Base-by-base conservation (phyloP, 2,797 vertebrate genomes). In the Gallirallus australis region DNA sequence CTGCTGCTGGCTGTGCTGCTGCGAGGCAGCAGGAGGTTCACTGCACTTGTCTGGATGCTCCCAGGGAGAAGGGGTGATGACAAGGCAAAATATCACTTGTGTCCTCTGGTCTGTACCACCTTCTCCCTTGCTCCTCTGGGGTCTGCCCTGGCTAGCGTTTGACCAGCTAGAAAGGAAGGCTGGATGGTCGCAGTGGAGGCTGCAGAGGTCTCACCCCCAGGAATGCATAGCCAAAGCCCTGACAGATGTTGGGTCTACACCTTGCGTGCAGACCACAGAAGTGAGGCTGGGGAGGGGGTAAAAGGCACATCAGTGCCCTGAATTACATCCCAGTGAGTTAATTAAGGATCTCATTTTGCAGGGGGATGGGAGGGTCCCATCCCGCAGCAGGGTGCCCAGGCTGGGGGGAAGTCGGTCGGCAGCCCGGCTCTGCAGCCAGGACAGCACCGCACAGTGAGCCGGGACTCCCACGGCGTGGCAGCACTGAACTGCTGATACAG, bases 321-420 rank as follows among this genome's bases (percentile, higher is more conserved):
- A 7, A 1, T 42, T 25, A 28, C 40, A 83, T 45, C 9, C 24
- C 15, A 8, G 50, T 1, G 70, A 23, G 24, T 23, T 28, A 37
- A 5, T 54, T 8, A 23, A 42, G 37, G 61, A 6, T 33, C 31
- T 47, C 23, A 1, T 50, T 66, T 82, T 30, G 5, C 11, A 9
- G 0, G 0, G 17, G 37, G 47, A 47, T 47, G 47, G 47, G 47
- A 23, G 47, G 47, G 47, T 6, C 47, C 47, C 47, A 23, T 23
- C 47, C 10, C 23, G 20, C 47, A 47, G 47, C 0, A 0, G 23
- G 72, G 31, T 23, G 37, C 27, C 24, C 6, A 0, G 25, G 48
- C 13, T 2, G 6, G 39, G 0, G 1, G 18, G 40, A 19, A 28
- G 14, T 27, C 0, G 4, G 31, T n/a, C 7, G 5, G 23, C 27